Evolutionary conservation across 2,113 vertebrate genomes (phyloP).

Genomic region (Alethe diademata): DNA sequence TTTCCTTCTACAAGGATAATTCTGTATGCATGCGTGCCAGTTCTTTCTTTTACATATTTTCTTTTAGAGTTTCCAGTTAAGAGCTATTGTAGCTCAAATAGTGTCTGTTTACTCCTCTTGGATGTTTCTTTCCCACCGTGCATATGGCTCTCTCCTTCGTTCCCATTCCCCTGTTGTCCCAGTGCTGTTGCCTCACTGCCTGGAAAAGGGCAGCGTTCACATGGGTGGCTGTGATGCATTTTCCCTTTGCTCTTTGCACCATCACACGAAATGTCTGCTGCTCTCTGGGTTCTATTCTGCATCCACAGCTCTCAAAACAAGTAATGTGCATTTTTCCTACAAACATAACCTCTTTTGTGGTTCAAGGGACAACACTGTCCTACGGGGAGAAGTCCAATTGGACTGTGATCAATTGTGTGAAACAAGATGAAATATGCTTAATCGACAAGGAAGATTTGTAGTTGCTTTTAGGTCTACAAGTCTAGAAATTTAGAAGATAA

Average conservation of each 20-base stretch:
- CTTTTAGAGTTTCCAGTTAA: neutral
- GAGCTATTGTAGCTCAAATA: neutral
- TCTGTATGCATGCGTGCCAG: neutral
- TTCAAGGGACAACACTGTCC: accelerated
- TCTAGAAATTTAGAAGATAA: neutral
- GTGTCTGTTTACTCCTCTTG: neutral
- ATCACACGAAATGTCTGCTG: accelerated
- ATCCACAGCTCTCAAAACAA: neutral
- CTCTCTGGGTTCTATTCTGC: neutral
- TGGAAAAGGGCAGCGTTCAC: neutral
- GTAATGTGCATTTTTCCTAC: neutral
- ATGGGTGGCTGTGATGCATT: accelerated
- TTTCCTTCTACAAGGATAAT: constrained; percentile 15
- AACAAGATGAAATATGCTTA: neutral
- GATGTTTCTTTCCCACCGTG: neutral
- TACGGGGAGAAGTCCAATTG: neutral
- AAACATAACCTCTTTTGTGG: neutral
- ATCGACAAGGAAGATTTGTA: neutral
- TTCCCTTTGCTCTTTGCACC: neutral
- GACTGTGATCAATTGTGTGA: neutral
- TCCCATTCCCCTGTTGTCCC: neutral
- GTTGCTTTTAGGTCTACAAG: neutral
- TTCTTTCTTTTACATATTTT: constrained; percentile 6
- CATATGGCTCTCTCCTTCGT: neutral
- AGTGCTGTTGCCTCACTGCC: accelerated